Evolutionary conservation across 1,140 invertebrate genomes (phyloP).

Genomic region (Drepana arcuata): DNA sequence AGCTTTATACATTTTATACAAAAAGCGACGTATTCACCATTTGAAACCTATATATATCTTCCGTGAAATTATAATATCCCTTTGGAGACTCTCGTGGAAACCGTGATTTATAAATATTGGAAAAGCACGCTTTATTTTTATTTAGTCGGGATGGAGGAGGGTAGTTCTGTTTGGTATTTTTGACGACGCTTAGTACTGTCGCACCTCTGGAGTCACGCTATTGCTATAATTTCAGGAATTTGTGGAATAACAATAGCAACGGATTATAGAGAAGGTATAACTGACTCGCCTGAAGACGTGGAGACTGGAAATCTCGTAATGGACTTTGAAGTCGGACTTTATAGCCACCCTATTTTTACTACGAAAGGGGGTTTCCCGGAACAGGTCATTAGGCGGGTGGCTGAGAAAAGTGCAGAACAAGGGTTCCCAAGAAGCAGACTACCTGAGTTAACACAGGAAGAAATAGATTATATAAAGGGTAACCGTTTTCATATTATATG

Average conservation of each 20-base stretch:
- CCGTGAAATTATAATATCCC: too few relatives aligned
- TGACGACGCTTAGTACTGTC: too few relatives aligned
- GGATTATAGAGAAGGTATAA: constrained; percentile 27
- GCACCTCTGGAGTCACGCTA: too few relatives aligned
- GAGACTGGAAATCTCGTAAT: constrained; percentile 28
- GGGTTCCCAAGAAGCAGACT: constrained; percentile 51
- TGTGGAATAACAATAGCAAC: constrained; percentile 40
- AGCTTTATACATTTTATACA: too few relatives aligned
- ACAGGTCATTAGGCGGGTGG: constrained; percentile 52
- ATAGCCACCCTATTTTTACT: constrained; percentile 60
- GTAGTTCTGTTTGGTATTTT: too few relatives aligned
- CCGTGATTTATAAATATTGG: too few relatives aligned
- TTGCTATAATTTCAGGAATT: constrained; percentile 30
- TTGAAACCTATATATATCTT: too few relatives aligned
- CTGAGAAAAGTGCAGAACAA: constrained; percentile 50
- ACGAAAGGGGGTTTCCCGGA: constrained; percentile 72
- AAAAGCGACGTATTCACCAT: too few relatives aligned
- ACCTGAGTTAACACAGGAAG: constrained; percentile 63
- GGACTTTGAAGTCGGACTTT: constrained; percentile 37
- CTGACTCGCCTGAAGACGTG: constrained; percentile 25
- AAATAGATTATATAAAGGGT: constrained; percentile 72
- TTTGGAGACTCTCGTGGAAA: too few relatives aligned
- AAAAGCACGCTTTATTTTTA: too few relatives aligned
- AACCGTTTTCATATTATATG: too few relatives aligned
- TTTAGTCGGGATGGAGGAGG: too few relatives aligned